phyloP scores from a whole-genome alignment of 2,113 vertebrate species.

The Bungarus multicinctus region DNA sequence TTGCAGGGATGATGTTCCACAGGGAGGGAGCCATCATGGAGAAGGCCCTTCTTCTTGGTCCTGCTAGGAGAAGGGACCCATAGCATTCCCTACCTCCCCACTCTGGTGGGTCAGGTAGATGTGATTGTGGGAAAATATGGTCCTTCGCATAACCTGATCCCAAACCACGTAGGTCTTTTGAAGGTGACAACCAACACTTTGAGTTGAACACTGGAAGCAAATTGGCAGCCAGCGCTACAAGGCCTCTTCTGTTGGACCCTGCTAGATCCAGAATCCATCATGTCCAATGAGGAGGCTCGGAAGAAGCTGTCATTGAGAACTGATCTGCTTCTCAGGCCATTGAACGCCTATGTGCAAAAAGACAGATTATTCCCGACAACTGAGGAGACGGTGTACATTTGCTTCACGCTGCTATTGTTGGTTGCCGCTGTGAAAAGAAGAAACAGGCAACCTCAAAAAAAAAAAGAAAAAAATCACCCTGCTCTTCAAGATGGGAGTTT shows the following conservation, averaged over 20 bases:
- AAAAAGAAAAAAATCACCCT: background rate
- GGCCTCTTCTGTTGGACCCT: conserved; percentile 1
- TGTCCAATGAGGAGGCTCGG: conserved; percentile 11
- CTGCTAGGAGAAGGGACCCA: no score
- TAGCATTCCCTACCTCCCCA: no score
- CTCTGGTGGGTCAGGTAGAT: no score
- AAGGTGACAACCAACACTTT: background rate
- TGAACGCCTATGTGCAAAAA: conserved; percentile 39
- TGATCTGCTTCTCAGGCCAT: conserved; percentile 39
- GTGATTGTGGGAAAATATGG: no score
- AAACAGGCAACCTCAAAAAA: background rate
- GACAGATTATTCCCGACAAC: conserved; percentile 41
- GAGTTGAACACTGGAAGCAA: background rate
- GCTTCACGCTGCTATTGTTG: conserved; percentile 52
- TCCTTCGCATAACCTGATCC: background rate
- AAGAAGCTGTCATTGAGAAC: conserved; percentile 15
- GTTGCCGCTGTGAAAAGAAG: conserved; percentile 37
- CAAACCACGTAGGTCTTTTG: background rate
- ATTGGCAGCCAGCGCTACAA: background rate
- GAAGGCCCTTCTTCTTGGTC: background rate
- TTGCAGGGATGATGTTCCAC: background rate
- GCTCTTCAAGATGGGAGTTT: background rate
- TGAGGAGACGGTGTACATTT: conserved; percentile 34
- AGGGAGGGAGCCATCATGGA: background rate
- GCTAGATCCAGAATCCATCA: conserved; percentile 1